A percentile compares a stretch with the other conserved stretches of the same genome.
Evolutionary conservation across 2,888 invertebrate genomes (phyloP).

Genomic region (Pherbina coryleti): DNA sequence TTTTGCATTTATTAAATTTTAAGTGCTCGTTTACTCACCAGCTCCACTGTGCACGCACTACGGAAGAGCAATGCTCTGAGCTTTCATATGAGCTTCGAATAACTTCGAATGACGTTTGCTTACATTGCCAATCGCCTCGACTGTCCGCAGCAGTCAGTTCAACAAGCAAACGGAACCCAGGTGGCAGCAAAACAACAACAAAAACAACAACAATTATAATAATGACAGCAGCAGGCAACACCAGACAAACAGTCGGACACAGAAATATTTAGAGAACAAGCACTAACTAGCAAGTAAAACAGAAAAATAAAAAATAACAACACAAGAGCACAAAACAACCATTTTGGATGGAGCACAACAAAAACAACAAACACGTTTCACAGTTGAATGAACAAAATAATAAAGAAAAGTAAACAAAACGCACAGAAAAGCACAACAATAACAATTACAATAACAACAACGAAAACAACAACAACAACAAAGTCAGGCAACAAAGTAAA

Average conservation of each 20-base stretch:
- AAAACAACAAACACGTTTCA: slow-evolving; percentile 37
- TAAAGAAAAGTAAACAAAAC: slow-evolving; percentile 41
- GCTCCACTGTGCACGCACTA: too few species aligned
- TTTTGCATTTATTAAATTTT: too few species aligned
- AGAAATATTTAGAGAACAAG: slow-evolving; percentile 32
- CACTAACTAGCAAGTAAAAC: slow-evolving; percentile 37
- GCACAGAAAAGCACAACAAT: slow-evolving; percentile 20
- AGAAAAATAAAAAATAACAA: slow-evolving; percentile 52
- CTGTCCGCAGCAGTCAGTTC: not conserved
- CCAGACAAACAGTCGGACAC: slow-evolving; percentile 61
- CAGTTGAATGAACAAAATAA: slow-evolving; percentile 35
- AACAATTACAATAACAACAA: not conserved
- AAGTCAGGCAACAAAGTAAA: not conserved
- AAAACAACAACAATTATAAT: slow-evolving; percentile 32
- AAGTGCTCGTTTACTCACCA: too few species aligned
- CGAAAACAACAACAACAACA: slow-evolving; percentile 8
- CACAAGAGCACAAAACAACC: slow-evolving; percentile 52
- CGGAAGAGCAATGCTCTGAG: too few species aligned
- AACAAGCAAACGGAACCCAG: slow-evolving; percentile 11
- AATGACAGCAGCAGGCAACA: slow-evolving; percentile 46
- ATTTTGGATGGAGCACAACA: slow-evolving; percentile 55
- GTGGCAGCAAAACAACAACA: slow-evolving; percentile 38
- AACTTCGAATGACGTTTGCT: too few species aligned
- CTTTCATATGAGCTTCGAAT: too few species aligned
- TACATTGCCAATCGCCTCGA: not conserved